Evolutionary conservation across 2,888 invertebrate species (phyloP).

Genomic region (Protodeltote pygarga): DNA sequence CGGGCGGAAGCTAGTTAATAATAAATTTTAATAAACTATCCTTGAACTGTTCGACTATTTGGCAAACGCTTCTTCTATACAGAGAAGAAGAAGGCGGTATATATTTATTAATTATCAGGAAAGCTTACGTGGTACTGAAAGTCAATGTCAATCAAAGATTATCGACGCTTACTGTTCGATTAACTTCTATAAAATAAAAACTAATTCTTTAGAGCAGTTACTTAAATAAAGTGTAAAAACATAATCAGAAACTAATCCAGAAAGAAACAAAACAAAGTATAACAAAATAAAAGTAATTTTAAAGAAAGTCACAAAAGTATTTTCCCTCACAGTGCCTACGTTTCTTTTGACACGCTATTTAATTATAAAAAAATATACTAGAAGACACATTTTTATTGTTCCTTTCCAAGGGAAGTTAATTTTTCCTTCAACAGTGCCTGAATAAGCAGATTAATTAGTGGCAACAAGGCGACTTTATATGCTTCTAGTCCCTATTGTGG

Average conservation of each 20-base stretch:
- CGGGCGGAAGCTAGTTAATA: no score
- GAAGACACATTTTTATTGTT: conserved; percentile 23
- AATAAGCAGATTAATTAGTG: conserved; percentile 72
- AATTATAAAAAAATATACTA: conserved; percentile 37
- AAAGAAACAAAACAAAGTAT: background rate
- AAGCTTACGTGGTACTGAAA: no score
- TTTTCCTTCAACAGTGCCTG: conserved; percentile 32
- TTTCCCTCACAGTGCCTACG: conserved; percentile 6
- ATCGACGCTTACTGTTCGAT: no score
- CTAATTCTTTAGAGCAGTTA: no score
- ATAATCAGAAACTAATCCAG: background rate
- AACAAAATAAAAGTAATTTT: background rate
- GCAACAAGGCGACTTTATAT: conserved; percentile 65
- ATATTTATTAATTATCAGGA: no score
- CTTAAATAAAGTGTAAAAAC: background rate
- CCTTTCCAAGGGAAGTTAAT: conserved; percentile 40
- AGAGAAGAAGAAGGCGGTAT: no score
- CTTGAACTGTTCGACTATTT: no score
- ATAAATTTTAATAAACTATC: no score
- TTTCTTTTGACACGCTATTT: conserved; percentile 35
- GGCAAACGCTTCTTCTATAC: no score
- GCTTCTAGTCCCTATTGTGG: conserved; percentile 66
- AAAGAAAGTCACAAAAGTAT: conserved; percentile 6
- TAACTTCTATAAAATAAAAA: no score
- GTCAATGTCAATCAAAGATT: no score